Base-by-base conservation (phyloP, 92 coral and sea anemone species). In the Palythoa caribaeorum region DNA sequence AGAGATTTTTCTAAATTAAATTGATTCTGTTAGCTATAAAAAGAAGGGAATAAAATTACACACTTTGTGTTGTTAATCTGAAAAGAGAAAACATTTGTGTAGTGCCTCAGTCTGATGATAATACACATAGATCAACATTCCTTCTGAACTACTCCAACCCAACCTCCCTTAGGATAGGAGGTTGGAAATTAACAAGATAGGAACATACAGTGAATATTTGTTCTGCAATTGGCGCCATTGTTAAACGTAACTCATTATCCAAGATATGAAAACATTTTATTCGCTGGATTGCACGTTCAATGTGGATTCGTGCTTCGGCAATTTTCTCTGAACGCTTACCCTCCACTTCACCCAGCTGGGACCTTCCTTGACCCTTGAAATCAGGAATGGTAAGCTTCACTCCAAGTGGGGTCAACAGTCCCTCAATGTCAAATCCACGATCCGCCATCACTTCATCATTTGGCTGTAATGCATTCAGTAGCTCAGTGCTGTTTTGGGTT, bases 311-410 rank as follows among this genome's bases (percentile, higher is more conserved):
- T 5, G 92, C 92, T 79, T 89, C 92, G 75, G 92, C 92, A 19
- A 89, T 69, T 76, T 89, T 89, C 73, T 89, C 89, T 77, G 65
- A 59, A 59, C 65, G 65, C 65, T 59, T 59, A 14, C 21, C 65
- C 19, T 59, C 92, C 66, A 20, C 38, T 53, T 74, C 74, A 35
- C 68, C 80, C 36, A 84, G 62, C 79, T 89, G 86, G 44, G 92
- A 84, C 62, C 92, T 84, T 48, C 89, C 89, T 68, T 84, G 77
- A 55, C 88, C 85, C 66, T 89, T 89, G 35, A 89, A 89, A 73
- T 83, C 74, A 50, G 92, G 88, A 59, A 89, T 89, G 80, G 92
- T 89, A 36, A 89, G 83, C 77, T 73, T 83, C 21, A 89, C 92
- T 74, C 92, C 92, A 51, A 63, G 37, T 20, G 62, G 78, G 11